These are phyloP conservation scores for Pteropus rufus DNA, from an alignment of 2,797 vertebrate species.

Conservation along the genomic window DNA sequence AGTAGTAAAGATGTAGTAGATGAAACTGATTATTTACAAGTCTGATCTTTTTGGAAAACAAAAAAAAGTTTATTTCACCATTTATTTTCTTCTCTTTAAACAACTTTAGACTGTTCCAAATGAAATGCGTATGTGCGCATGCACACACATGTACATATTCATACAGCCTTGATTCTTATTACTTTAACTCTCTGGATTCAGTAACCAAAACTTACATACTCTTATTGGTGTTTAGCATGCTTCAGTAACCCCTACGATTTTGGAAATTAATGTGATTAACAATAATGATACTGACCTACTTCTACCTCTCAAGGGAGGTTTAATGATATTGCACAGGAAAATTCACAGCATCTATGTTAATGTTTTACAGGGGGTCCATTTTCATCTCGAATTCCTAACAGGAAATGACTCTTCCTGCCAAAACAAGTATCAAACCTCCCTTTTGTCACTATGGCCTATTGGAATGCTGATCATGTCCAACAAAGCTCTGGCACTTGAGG, in stretches of 20 bases:
- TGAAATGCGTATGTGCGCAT: not conserved
- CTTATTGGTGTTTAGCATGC: not conserved
- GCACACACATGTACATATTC: not conserved
- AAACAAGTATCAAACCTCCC: slow-evolving; percentile 6
- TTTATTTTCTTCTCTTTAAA: not conserved
- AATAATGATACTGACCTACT: slow-evolving; percentile 4
- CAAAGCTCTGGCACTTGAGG: not conserved
- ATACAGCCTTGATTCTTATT: not conserved
- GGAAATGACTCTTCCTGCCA: slow-evolving; percentile 25
- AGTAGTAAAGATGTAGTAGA: not conserved
- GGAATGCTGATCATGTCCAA: not conserved
- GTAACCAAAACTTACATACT: not conserved
- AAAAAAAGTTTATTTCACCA: not conserved
- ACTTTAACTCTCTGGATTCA: slow-evolving; percentile 6
- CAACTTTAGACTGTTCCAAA: not conserved
- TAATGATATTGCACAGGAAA: not conserved
- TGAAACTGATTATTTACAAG: not conserved
- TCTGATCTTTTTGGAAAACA: slow-evolving; percentile 11
- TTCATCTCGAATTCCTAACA: slow-evolving; percentile 48
- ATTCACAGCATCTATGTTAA: not conserved
- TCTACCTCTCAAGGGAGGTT: not conserved
- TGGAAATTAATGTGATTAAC: slow-evolving; percentile 52
- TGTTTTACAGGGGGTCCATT: not conserved
- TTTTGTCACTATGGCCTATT: not conserved
- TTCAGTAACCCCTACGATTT: slow-evolving; percentile 1